Base-by-base conservation (phyloP, 2,113 vertebrate genomes). In the Clupea harengus region DNA sequence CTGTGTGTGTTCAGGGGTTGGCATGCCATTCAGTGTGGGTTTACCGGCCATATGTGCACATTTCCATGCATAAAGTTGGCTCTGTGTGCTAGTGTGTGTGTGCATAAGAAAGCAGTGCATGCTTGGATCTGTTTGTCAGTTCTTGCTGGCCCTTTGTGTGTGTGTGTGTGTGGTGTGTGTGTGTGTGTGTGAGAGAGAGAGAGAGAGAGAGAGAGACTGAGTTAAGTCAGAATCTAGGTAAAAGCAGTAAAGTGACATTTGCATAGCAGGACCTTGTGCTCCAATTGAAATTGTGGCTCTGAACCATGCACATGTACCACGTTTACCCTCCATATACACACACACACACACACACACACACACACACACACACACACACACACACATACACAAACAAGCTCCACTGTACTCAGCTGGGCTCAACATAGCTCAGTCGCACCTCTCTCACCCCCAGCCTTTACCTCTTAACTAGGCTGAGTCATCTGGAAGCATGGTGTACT, bases 51-150 rank as follows among this genome's bases (percentile, higher is more conserved):
- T 89, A 84, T 87, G 89, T 88, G 85, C 85, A 84, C 86, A 89
- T 90, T n/a, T 88, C 88, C 82, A 88, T 87, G 88, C 82, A 84
- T 86, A 87, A 86, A 86, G 84, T 82, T 85, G 87, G 83, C 85
- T 83, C 45, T 89, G 86, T n/a, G n/a, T 86, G 88, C 52, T 13
- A 20, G 7, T 20, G 45, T 45, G 72, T 78, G 72, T 78, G 72
- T 32, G 72, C 72, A 78, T 44, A 78, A 78, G 72, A 78, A 78
- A 78, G 72, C 72, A 39, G 72, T 78, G 15, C 72, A 78, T 78
- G 72, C 44, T 78, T 78, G 72, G 72, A 78, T 78, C 72, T 78
- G 72, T 78, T 78, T 78, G 72, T 39, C 72, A 17, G 72, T 78
- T 78, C 72, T 32, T 78, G 13, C 15, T 78, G 72, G 25, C 11